These are phyloP conservation scores for Dipodomys stephensi DNA, from an alignment of 2,113 vertebrate species.

Conservation along the genomic window DNA sequence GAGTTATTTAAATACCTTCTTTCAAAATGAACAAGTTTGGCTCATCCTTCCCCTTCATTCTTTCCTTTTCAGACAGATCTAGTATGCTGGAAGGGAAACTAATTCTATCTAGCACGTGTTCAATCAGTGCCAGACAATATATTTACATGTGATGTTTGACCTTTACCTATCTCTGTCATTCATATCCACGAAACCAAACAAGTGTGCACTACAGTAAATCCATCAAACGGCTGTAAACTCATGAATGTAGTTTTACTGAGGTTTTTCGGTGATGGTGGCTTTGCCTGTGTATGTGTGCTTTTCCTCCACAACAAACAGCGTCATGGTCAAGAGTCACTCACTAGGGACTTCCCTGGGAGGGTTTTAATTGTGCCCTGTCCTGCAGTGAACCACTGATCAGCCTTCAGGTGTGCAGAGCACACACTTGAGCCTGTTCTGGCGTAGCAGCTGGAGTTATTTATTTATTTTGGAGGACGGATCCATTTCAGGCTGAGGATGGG, in stretches of 20 bases:
- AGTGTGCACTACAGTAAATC: neutral
- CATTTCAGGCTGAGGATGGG: conserved; percentile 34
- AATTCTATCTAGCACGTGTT: neutral
- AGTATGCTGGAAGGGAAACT: neutral
- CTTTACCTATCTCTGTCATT: neutral
- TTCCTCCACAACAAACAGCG: conserved; percentile 15
- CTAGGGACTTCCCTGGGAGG: neutral
- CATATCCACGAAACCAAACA: neutral
- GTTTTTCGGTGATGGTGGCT: neutral
- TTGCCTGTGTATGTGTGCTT: neutral
- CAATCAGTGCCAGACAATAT: neutral
- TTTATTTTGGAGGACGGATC: conserved; percentile 62
- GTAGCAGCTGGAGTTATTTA: neutral
- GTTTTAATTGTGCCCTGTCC: neutral
- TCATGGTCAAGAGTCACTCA: neutral
- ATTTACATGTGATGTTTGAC: neutral
- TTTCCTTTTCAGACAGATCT: neutral
- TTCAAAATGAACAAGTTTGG: conserved; percentile 1
- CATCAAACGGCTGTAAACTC: conserved; percentile 20
- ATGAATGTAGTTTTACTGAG: conserved; percentile 26
- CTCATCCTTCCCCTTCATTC: neutral
- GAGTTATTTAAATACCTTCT: conserved; percentile 12
- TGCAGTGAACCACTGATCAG: conserved; percentile 47
- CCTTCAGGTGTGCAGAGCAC: conserved; percentile 66
- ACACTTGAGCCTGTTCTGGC: neutral